A percentile compares a stretch with the other conserved stretches of the same genome.
Evolutionary conservation across 2,113 vertebrate species (phyloP).

Genomic region (Bos taurus): DNA sequence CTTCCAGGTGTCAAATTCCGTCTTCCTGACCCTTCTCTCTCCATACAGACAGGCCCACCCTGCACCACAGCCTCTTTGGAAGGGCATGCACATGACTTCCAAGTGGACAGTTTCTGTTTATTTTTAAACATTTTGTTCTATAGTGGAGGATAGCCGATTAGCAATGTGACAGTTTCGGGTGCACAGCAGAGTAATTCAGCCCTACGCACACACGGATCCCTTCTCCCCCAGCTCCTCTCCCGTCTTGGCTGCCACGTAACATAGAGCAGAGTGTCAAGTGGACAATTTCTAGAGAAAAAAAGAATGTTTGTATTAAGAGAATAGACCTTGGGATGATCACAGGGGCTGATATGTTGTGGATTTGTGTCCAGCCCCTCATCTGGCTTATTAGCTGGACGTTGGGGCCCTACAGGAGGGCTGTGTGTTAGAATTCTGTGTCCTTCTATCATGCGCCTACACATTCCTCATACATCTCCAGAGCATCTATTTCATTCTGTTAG

Average conservation of each 20-base stretch:
- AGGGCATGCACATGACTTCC: not conserved
- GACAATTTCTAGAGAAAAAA: not conserved
- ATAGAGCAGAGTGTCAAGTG: not conserved
- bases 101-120: not conserved
- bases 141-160: not conserved
- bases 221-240: not conserved
- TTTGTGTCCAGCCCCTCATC: rapidly evolving
- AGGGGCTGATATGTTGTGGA: no score
- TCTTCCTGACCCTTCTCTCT: not conserved
- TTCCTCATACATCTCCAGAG: not conserved
- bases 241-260: not conserved
- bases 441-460: not conserved
- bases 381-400: not conserved
- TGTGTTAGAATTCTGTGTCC: not conserved
- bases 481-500: not conserved
- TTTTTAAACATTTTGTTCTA: not conserved
- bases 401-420: not conserved
- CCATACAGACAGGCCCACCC: rapidly evolving
- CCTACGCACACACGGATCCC: not conserved
- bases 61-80: not conserved
- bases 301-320: not conserved
- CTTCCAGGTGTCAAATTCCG: not conserved
- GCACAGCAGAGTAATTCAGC: not conserved
- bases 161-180: not conserved
- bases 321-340: not conserved